Conservation (phyloP, 1,140 invertebrate genomes). For the Gryon sp. region DNA sequence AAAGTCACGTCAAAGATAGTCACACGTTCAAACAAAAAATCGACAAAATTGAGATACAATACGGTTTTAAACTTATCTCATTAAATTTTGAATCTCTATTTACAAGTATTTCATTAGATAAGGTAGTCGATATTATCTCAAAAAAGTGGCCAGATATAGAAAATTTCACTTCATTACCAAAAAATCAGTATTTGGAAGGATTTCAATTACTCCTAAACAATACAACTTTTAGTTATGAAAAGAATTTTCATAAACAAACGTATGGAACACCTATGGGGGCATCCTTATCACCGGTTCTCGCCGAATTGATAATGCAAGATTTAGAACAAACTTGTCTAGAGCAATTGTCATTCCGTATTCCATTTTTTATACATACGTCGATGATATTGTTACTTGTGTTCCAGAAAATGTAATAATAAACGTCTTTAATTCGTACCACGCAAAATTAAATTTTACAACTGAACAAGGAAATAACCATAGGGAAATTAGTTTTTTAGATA, state of each 20-base stretch:
- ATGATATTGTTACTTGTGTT: too few relatives aligned
- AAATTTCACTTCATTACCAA: not conserved
- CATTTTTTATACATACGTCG: too few relatives aligned
- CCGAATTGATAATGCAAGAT: not conserved
- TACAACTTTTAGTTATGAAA: not conserved
- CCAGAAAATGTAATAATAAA: not conserved
- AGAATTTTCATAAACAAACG: not conserved
- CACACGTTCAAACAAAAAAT: not conserved
- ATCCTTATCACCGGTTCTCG: not conserved
- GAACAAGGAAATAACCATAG: not conserved
- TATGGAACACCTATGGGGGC: not conserved
- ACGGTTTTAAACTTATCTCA: not conserved
- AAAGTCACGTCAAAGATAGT: not conserved
- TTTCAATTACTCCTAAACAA: not conserved
- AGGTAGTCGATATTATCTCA: not conserved
- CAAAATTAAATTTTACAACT: not conserved
- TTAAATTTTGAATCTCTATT: constrained; percentile 2
- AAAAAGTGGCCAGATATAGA: not conserved
- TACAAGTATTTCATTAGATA: not conserved
- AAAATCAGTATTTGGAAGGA: constrained; percentile 3
- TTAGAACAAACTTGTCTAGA: not conserved
- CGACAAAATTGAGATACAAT: not conserved
- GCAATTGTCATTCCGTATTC: too few relatives aligned
- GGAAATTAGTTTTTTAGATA: not conserved
- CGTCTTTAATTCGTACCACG: not conserved